A percentile compares a stretch with the other conserved stretches of the same genome.
These are phyloP conservation scores for Cottoperca gobio DNA, from an alignment of 2,797 vertebrate species.

Conservation along the genomic window DNA sequence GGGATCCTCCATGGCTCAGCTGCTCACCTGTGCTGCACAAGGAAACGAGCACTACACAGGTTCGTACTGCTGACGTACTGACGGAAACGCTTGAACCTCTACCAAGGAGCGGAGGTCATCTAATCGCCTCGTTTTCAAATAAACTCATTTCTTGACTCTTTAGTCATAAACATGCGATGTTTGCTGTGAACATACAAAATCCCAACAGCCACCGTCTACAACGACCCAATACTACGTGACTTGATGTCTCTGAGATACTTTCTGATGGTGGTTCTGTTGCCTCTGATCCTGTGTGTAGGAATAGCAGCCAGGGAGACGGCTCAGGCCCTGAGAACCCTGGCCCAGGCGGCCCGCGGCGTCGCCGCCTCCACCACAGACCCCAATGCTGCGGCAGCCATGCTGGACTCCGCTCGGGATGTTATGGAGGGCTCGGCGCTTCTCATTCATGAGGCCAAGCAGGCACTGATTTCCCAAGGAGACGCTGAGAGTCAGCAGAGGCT, in stretches of 20 bases:
- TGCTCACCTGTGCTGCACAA: conserved; percentile 97
- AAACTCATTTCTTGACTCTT: background rate
- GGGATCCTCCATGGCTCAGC: conserved; percentile 97
- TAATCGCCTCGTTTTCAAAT: no score
- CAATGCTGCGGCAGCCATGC: conserved; percentile 90
- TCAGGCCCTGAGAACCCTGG: conserved; percentile 95
- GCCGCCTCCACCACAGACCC: conserved; percentile 93
- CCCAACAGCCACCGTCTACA: background rate
- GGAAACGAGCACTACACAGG: conserved; percentile 99
- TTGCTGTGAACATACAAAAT: background rate
- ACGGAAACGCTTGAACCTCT: background rate
- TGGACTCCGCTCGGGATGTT: conserved; percentile 95
- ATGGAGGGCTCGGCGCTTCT: conserved; percentile 98
- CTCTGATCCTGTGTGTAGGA: conserved; percentile 78
- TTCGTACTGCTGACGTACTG: conserved; percentile 64
- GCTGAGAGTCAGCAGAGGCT: conserved; percentile 96
- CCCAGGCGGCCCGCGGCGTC: conserved; percentile 95
- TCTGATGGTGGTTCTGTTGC: background rate
- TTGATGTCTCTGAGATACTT: background rate
- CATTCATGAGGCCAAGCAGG: conserved; percentile 96
- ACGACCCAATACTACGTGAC: no score
- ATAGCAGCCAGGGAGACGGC: conserved; percentile 97
- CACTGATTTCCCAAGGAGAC: conserved; percentile 92
- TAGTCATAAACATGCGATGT: background rate
- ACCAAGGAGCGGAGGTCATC: no score